Evolutionary conservation across 2,888 invertebrate species (phyloP).

Genomic region (Stenolophus ochropezus): DNA sequence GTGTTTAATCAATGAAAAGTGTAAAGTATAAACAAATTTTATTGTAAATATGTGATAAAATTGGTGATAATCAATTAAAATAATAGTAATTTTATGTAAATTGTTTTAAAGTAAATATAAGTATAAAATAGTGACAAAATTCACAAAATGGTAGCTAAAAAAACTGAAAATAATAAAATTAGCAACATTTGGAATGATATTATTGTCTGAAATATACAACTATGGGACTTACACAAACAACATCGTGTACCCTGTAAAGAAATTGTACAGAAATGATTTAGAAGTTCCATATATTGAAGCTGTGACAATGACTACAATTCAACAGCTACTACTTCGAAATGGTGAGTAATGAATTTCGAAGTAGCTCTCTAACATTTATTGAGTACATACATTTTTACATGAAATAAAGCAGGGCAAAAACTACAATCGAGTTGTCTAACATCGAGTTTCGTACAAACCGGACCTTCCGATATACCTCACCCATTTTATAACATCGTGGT

Average conservation of each 20-base stretch:
- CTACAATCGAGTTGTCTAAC: constrained; percentile 76
- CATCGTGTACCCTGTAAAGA: constrained; percentile 38
- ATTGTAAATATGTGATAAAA: no score
- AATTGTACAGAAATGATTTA: not conserved
- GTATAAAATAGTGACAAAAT: no score
- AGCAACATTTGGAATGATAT: constrained; percentile 38
- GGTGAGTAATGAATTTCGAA: not conserved
- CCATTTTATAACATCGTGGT: constrained; percentile 99
- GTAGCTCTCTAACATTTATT: not conserved
- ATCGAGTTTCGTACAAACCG: constrained; percentile 99
- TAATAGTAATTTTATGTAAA: no score
- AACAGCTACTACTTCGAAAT: constrained; percentile 16
- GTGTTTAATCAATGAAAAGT: no score
- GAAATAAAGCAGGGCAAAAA: not conserved
- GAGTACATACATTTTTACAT: constrained; percentile 45
- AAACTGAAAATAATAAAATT: not conserved
- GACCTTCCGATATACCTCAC: constrained; percentile 99
- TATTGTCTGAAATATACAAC: constrained; percentile 55
- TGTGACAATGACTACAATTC: constrained; percentile 2
- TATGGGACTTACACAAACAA: constrained; percentile 49
- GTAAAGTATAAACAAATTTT: no score
- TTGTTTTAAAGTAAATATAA: no score
- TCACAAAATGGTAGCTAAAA: no score
- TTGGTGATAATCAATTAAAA: no score
- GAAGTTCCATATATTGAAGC: not conserved